Conservation (phyloP, 1,140 invertebrate genomes). For the Papilio machaon region DNA sequence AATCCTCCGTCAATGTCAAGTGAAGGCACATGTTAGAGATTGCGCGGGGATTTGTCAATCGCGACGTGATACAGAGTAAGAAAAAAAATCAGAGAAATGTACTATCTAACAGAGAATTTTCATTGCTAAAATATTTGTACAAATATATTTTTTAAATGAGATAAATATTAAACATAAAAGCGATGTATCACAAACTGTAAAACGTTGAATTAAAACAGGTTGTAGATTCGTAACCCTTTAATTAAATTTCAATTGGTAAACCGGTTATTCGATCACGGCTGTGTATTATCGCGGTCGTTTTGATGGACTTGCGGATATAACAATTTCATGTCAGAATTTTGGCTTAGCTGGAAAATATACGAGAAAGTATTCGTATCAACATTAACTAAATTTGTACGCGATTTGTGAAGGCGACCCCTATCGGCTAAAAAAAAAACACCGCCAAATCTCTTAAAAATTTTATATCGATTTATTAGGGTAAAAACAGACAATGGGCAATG, state of each 20-base stretch:
- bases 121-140: background rate
- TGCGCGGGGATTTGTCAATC: conserved; percentile 16
- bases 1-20: conserved; percentile 9
- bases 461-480: too few species aligned
- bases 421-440: too few species aligned
- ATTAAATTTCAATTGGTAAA: background rate
- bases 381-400: too few species aligned
- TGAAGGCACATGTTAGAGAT: conserved; percentile 20
- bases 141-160: background rate
- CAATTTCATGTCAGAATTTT: background rate
- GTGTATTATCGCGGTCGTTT: background rate
- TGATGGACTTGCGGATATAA: background rate
- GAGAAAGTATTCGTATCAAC: too few species aligned
- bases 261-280: background rate
- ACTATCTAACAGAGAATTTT: background rate
- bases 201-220: background rate
- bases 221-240: background rate
- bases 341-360: too few species aligned
- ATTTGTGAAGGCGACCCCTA: too few species aligned
- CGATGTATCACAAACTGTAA: background rate
- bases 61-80: background rate
- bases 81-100: background rate
- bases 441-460: too few species aligned
- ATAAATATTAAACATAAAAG: background rate
- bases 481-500: background rate